phyloP scores from a whole-genome alignment of 2,797 vertebrate species.

The Notoglanidium macrostoma region DNA sequence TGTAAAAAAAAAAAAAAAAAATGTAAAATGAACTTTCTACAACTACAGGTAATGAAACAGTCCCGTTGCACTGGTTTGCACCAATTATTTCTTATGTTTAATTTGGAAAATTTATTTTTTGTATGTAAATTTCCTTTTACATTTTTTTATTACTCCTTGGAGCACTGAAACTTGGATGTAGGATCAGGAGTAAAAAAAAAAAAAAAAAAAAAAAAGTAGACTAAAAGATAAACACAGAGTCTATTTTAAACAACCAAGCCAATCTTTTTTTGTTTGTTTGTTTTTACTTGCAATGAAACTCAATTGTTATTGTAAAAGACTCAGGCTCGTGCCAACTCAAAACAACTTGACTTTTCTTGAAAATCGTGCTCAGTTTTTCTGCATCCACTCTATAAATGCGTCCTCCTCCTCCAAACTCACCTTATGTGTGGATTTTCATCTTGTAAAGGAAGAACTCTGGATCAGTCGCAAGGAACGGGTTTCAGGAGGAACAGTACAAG shows the following conservation, averaged over 20 bases:
- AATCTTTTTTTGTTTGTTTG: neutral
- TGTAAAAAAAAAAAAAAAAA: neutral
- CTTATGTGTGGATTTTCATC: slow-evolving; percentile 72
- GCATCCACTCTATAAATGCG: neutral
- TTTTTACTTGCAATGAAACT: neutral
- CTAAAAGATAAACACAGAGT: neutral
- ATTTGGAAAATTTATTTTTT: neutral
- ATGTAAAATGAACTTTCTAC: neutral
- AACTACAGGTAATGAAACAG: neutral
- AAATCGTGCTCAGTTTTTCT: neutral
- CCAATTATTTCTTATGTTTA: neutral
- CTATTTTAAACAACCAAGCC: neutral
- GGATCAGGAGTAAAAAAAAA: neutral
- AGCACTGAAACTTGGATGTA: neutral
- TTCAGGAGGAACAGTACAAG: slow-evolving; percentile 53
- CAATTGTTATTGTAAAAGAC: neutral
- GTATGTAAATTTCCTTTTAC: neutral
- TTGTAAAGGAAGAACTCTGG: slow-evolving; percentile 46
- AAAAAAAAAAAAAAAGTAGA: neutral
- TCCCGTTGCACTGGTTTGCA: neutral
- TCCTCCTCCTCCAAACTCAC: slow-evolving; percentile 61
- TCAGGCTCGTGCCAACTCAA: neutral
- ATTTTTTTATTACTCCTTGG: neutral
- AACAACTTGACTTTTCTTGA: too few relatives aligned
- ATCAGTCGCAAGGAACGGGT: slow-evolving; percentile 47